phyloP scores from a whole-genome alignment of 2,113 vertebrate species.

The Cynocephalus volans region DNA sequence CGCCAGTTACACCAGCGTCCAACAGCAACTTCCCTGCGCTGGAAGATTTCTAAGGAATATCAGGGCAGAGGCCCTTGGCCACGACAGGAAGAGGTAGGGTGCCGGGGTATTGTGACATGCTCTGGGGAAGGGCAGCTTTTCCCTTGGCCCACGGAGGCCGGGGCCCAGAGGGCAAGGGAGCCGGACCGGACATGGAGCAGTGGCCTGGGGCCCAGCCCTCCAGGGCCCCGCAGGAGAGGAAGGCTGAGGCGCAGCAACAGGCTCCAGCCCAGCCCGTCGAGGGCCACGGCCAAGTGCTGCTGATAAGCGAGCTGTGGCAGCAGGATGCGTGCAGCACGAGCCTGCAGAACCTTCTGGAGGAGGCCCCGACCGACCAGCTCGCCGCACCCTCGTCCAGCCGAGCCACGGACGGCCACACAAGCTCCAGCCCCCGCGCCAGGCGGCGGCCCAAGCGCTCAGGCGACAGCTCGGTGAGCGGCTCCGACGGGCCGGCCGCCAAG shows the following conservation, averaged over 20 bases:
- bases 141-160: not conserved
- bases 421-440: not conserved
- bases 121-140: conserved; percentile 38
- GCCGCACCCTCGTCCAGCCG: not conserved
- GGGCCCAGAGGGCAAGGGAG: conserved; percentile 39
- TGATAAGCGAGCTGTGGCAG: conserved; percentile 55
- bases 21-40: not conserved
- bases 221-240: rapidly evolving
- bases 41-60: conserved; percentile 31
- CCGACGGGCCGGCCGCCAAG: not conserved
- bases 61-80: not conserved
- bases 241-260: not conserved
- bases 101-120: conserved; percentile 77
- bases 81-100: not conserved
- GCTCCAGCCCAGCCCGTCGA: not conserved
- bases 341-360: not conserved
- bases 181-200: conserved; percentile 45
- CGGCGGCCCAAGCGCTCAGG: not conserved
- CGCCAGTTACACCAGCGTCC: no score
- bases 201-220: not conserved
- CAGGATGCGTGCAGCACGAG: not conserved
- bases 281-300: conserved; percentile 62
- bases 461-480: not conserved
- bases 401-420: not conserved
- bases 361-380: rapidly evolving